phyloP scores from a whole-genome alignment of 1,140 invertebrate species.

The Leptopilina clavipes region DNA sequence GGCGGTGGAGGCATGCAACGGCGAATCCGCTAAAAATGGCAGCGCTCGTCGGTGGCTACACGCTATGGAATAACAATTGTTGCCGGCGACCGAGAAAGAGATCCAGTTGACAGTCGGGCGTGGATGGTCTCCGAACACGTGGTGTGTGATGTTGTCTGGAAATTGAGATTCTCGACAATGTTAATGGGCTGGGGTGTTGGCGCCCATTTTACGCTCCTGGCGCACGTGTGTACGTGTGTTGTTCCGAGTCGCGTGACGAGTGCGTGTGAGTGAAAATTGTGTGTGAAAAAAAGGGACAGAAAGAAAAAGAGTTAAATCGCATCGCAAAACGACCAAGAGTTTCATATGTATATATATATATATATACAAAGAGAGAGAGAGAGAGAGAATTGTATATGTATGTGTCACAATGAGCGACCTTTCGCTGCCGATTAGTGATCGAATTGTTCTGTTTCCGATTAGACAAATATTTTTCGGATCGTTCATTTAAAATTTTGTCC shows the following conservation, averaged over 20 bases:
- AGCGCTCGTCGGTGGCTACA: conserved; percentile 63
- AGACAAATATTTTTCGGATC: not conserved
- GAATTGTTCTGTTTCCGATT: not conserved
- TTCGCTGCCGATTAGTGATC: conserved; percentile 9
- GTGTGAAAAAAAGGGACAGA: conserved; percentile 10
- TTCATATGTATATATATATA: too few relatives aligned
- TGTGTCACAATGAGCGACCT: conserved; percentile 20
- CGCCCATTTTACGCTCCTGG: conserved; percentile 56
- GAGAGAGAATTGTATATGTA: not conserved
- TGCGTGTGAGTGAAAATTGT: conserved; percentile 44
- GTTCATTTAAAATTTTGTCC: not conserved
- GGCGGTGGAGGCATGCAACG: conserved; percentile 49
- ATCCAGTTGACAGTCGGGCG: conserved; percentile 73
- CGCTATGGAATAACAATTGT: conserved; percentile 68
- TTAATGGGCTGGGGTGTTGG: conserved; percentile 34
- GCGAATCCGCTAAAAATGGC: conserved; percentile 74
- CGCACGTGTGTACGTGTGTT: conserved; percentile 59
- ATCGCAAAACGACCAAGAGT: not conserved
- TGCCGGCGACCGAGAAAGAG: conserved; percentile 74
- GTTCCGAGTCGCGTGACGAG: conserved; percentile 36
- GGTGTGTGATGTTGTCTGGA: conserved; percentile 40
- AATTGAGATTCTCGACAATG: not conserved
- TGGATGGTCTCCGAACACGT: conserved; percentile 46
- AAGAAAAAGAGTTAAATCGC: conserved; percentile 26
- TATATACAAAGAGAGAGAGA: too few relatives aligned